A percentile compares a stretch with the other conserved stretches of the same genome.
phyloP scores from a whole-genome alignment of 2,797 vertebrate genomes.

The Moxostoma hubbsi region DNA sequence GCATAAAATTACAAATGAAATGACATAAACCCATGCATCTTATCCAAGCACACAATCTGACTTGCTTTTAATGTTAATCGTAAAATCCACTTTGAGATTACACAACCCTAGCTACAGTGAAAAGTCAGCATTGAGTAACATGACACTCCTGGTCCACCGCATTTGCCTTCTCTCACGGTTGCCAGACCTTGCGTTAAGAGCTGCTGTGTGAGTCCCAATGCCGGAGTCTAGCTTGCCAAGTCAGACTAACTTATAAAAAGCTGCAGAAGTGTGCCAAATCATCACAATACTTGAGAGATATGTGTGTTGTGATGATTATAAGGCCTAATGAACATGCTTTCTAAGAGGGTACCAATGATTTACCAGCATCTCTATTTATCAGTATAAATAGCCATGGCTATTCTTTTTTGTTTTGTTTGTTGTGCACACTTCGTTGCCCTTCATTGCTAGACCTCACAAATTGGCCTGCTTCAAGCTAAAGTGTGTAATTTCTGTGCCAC shows the following conservation, averaged over 20 bases:
- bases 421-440: background rate
- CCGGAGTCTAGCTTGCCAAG: conserved; percentile 57
- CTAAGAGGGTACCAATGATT: background rate
- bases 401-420: background rate
- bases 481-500: too few relatives aligned
- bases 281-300: too few relatives aligned
- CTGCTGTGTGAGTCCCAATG: conserved; percentile 17
- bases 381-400: background rate
- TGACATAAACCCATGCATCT: background rate
- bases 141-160: conserved; percentile 64
- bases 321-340: background rate
- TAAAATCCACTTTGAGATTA: conserved; percentile 68
- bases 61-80: conserved; percentile 65
- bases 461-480: background rate
- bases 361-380: too few relatives aligned
- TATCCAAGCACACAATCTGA: conserved; percentile 41
- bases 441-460: background rate
- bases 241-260: too few relatives aligned
- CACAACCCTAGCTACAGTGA: conserved; percentile 53
- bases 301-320: background rate
- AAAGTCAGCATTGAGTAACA: conserved; percentile 64
- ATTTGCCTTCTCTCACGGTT: conserved; percentile 49
- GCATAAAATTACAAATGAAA: too few relatives aligned
- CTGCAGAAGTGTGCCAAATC: too few relatives aligned
- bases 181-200: conserved; percentile 69